Conservation (phyloP, 1,140 invertebrate genomes). For the Eupristina koningsbergeri region DNA sequence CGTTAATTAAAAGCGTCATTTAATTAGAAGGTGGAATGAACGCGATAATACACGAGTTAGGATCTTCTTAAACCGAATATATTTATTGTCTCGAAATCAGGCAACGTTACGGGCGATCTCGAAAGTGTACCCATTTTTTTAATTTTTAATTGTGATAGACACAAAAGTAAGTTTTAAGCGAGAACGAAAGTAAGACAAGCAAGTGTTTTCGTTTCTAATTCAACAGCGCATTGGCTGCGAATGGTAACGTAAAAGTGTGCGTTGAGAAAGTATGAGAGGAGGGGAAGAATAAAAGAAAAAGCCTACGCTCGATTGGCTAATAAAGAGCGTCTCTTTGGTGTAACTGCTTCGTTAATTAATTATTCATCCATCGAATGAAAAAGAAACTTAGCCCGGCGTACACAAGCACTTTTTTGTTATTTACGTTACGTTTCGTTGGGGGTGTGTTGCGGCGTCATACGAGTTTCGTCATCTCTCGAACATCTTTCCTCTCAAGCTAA, state of each 20-base stretch:
- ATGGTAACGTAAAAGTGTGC: constrained; percentile 31
- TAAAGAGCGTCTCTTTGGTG: constrained; percentile 66
- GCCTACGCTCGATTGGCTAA: constrained; percentile 55
- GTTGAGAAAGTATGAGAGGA: constrained; percentile 1
- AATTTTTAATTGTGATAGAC: constrained; percentile 19
- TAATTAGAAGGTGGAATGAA: no score
- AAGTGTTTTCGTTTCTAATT: constrained; percentile 20
- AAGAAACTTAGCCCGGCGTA: constrained; percentile 19
- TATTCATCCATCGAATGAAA: constrained; percentile 43
- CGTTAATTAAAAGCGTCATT: no score
- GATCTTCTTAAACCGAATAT: no score
- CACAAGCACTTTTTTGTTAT: constrained; percentile 53
- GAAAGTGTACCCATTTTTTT: constrained; percentile 28
- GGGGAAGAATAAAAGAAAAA: constrained; percentile 38
- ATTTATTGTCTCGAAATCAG: constrained; percentile 47
- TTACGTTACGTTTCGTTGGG: constrained; percentile 56
- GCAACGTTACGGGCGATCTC: constrained; percentile 47
- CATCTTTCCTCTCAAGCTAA: constrained; percentile 32
- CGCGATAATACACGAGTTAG: no score
- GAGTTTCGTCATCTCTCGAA: constrained; percentile 23
- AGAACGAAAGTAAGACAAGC: constrained; percentile 9
- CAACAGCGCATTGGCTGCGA: constrained; percentile 17
- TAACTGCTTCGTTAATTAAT: constrained; percentile 60
- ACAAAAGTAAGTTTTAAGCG: constrained; percentile 12
- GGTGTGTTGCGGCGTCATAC: constrained; percentile 55